A percentile compares a stretch with the other conserved stretches of the same genome.
Conservation (phyloP, 2,797 vertebrate species). For the Melanotaenia pygmaea region DNA sequence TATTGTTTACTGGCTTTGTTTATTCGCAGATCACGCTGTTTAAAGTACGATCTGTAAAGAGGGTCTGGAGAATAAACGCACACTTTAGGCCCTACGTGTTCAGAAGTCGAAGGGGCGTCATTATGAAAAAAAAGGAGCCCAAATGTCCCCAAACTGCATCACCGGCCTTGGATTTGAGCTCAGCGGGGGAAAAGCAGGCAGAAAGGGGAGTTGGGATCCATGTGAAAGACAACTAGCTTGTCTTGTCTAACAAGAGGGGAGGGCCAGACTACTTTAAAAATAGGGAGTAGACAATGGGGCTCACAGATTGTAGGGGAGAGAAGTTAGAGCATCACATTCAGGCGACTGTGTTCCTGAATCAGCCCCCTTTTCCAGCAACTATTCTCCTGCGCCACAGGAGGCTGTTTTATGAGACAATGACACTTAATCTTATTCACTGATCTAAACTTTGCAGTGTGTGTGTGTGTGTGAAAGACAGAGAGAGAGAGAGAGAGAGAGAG, state of each 20-base stretch:
- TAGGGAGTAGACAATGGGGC: constrained; percentile 82
- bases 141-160: constrained; percentile 25
- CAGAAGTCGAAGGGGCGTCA: constrained; percentile 64
- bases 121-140: constrained; percentile 23
- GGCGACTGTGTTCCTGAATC: constrained; percentile 83
- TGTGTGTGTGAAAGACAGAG: constrained; percentile 19
- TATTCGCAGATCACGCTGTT: constrained; percentile 93
- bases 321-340: constrained; percentile 88
- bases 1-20: constrained; percentile 93
- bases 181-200: constrained; percentile 9
- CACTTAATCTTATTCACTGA: constrained; percentile 88
- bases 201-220: constrained; percentile 61
- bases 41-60: constrained; percentile 84
- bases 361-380: constrained; percentile 78
- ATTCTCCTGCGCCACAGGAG: constrained; percentile 87
- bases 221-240: constrained; percentile 74
- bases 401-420: constrained; percentile 93
- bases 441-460: constrained; percentile 71
- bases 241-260: constrained; percentile 87
- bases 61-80: constrained; percentile 78
- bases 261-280: constrained; percentile 87
- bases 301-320: constrained; percentile 82
- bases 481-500: background rate
- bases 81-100: constrained; percentile 76
- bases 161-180: constrained; percentile 74